Evolutionary conservation across 2,113 vertebrate species (phyloP).

Genomic region (Murina feae): DNA sequence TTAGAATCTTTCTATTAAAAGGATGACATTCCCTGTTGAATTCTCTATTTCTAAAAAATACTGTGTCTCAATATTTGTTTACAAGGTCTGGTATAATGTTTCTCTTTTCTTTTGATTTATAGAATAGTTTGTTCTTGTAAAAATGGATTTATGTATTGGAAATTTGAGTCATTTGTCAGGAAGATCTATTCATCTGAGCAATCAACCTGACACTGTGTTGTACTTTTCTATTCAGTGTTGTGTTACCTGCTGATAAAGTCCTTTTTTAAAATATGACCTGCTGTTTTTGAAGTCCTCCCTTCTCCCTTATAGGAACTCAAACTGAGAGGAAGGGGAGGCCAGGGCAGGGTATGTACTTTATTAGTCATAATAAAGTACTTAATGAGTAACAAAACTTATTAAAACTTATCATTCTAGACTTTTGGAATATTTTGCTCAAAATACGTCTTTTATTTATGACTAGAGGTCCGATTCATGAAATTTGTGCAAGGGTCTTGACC

Average conservation of each 20-base stretch:
- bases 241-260: not conserved
- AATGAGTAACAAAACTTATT: not conserved
- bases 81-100: not conserved
- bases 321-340: too few relatives aligned
- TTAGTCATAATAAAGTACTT: not conserved
- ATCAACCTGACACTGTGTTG: not conserved
- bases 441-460: not conserved
- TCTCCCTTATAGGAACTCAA: not conserved
- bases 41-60: not conserved
- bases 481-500: too few relatives aligned
- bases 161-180: conserved; percentile 10
- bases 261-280: not conserved
- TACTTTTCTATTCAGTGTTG: not conserved
- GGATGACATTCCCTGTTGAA: not conserved
- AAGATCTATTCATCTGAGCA: not conserved
- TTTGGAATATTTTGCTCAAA: not conserved
- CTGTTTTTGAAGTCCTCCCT: not conserved
- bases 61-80: not conserved
- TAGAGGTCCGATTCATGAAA: too few relatives aligned
- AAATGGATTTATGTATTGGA: not conserved
- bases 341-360: not conserved
- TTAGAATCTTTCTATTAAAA: not conserved
- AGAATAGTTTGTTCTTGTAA: conserved; percentile 3
- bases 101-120: conserved; percentile 3
- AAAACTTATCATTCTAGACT: not conserved